phyloP scores from a whole-genome alignment of 2,888 invertebrate species.

The Drosophila gaucha region DNA sequence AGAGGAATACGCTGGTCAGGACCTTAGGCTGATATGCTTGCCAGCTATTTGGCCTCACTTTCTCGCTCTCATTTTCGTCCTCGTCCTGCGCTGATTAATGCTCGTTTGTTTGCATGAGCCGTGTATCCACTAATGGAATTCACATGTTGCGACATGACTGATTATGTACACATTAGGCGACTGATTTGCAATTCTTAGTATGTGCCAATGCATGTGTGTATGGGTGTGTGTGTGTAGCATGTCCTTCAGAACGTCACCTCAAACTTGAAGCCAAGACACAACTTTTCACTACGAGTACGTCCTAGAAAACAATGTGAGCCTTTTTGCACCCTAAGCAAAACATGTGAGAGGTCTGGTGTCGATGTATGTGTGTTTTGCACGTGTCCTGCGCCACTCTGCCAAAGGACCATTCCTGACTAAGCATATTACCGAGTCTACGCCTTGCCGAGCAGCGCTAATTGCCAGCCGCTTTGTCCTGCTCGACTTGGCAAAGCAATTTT shows the following conservation, averaged over 20 bases:
- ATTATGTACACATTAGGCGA: conserved; percentile 80
- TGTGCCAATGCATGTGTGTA: conserved; percentile 29
- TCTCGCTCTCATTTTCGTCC: conserved; percentile 18
- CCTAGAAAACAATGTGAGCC: conserved; percentile 70
- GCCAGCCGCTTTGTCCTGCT: conserved; percentile 70
- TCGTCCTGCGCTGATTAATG: conserved; percentile 68
- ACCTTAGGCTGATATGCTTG: conserved; percentile 4
- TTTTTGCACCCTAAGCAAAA: conserved; percentile 26
- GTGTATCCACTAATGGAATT: conserved; percentile 78
- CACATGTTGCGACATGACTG: conserved; percentile 80
- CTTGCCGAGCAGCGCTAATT: conserved; percentile 63
- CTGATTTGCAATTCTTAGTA: conserved; percentile 78
- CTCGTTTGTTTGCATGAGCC: conserved; percentile 71
- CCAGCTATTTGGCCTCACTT: conserved; percentile 1
- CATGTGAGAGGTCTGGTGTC: conserved; percentile 16
- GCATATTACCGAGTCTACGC: conserved; percentile 60
- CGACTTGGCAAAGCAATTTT: conserved; percentile 65
- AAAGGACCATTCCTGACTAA: conserved; percentile 71
- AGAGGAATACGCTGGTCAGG: neutral
- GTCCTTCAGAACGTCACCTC: conserved; percentile 62
- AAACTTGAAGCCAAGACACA: conserved; percentile 48
- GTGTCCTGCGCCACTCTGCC: conserved; percentile 55
- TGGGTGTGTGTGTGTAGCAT: conserved; percentile 34
- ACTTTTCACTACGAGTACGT: conserved; percentile 69
- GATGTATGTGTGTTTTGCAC: conserved; percentile 44